Conservation (phyloP, 2,888 invertebrate genomes). For the Xylophagus ater region DNA sequence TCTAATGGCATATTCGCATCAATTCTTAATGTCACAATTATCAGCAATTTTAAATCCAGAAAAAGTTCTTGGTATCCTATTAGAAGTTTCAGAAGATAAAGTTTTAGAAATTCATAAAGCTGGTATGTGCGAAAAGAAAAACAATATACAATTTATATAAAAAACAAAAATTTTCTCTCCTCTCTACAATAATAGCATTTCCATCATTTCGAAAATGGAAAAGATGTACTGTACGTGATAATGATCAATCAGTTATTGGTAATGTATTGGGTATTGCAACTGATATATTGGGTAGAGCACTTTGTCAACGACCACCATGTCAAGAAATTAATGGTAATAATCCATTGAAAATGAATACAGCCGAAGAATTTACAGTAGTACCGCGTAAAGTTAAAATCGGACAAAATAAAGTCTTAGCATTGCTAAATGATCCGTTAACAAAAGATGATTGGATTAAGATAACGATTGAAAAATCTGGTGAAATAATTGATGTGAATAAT, state of each 20-base stretch:
- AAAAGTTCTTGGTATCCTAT: conserved; percentile 65
- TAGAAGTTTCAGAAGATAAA: conserved; percentile 66
- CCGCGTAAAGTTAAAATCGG: conserved; percentile 44
- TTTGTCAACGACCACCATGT: conserved; percentile 46
- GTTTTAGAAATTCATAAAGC: conserved; percentile 57
- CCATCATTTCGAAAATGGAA: conserved; percentile 69
- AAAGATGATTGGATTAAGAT: conserved; percentile 68
- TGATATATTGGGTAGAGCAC: conserved; percentile 55
- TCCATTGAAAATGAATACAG: conserved; percentile 47
- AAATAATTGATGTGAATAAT: conserved; percentile 59
- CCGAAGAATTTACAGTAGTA: conserved; percentile 37
- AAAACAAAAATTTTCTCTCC: not conserved
- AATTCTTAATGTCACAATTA: conserved; percentile 34
- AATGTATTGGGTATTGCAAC: conserved; percentile 75
- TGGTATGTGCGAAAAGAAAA: conserved; percentile 39
- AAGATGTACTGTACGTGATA: conserved; percentile 66
- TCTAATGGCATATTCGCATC: conserved; percentile 45
- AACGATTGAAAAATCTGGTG: conserved; percentile 70
- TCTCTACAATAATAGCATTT: conserved; percentile 40
- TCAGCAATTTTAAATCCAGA: conserved; percentile 44
- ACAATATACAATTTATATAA: not conserved
- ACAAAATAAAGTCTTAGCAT: conserved; percentile 69
- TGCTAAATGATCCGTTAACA: conserved; percentile 65
- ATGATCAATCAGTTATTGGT: conserved; percentile 73
- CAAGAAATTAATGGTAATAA: conserved; percentile 58